A percentile compares a stretch with the other conserved stretches of the same genome.
These are phyloP conservation scores for Centruroides vittatus DNA, from an alignment of 1,140 invertebrate genomes.

Conservation along the genomic window DNA sequence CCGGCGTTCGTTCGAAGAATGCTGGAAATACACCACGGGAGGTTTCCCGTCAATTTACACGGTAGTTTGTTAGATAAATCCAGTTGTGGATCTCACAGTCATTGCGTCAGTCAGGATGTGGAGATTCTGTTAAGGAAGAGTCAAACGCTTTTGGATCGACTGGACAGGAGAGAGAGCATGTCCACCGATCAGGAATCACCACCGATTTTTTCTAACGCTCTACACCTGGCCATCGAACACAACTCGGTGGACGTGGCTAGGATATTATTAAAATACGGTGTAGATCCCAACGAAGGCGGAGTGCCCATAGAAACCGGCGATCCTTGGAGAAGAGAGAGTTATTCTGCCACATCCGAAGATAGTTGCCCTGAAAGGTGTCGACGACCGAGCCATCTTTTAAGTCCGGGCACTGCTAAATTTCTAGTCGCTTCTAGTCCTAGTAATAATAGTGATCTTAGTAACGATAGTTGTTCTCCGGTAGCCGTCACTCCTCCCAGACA, in stretches of 20 bases:
- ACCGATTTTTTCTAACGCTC: constrained; percentile 38
- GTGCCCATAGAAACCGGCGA: background rate
- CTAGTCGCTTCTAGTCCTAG: background rate
- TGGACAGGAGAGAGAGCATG: constrained; percentile 20
- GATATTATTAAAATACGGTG: constrained; percentile 37
- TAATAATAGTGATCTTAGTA: background rate
- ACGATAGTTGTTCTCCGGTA: background rate
- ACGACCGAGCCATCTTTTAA: constrained; percentile 8
- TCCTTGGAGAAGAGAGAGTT: constrained; percentile 4
- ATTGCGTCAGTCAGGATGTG: constrained; percentile 21
- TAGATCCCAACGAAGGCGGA: constrained; percentile 39
- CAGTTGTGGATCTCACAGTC: constrained; percentile 23
- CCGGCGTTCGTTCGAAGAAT: constrained; percentile 34
- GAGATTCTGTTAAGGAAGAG: constrained; percentile 17
- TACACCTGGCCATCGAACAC: constrained; percentile 41
- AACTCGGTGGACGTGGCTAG: constrained; percentile 39
- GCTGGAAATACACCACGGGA: constrained; percentile 39
- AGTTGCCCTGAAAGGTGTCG: background rate
- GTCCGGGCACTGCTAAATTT: background rate
- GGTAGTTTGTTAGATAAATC: constrained; percentile 22
- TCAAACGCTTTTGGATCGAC: constrained; percentile 22
- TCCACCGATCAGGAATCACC: constrained; percentile 17
- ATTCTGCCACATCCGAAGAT: background rate
- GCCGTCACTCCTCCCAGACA: background rate
- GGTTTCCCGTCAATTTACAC: constrained; percentile 32